Evolutionary conservation across 2,797 vertebrate species (phyloP), one percentile per base, ranked within the genome.

Genomic region (Oceanodroma leucorhoa): DNA sequence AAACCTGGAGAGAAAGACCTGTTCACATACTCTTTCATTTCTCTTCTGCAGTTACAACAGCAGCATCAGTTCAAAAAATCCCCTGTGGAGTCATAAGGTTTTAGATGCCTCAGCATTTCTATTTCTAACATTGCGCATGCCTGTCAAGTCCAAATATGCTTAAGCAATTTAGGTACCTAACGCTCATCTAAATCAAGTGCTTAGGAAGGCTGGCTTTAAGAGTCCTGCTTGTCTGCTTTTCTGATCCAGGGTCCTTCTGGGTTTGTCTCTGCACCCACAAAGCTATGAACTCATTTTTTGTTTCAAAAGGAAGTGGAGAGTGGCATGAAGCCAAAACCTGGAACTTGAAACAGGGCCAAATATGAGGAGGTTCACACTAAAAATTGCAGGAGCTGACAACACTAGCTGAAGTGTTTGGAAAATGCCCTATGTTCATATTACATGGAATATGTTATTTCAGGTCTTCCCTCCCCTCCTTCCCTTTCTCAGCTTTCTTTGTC

Each of bases 81-180:
- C 93, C 87, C 93, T 51, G 48, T 85, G 89, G 93, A 91, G 76
- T 54, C 90, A 61, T 75, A 73, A 91, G 71, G 71, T 80, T 96
- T 96, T 67, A 3, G 22, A 83, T 94, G 71, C 55, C 89, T 96
- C 93, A 95, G 94, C 94, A 93, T 78, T 95, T 96, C 82, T 93
- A 70, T 89, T 94, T 94, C 90, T 67, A 65, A 81, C 17, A 3
- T n/a, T 58, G 69, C 7, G 5, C 72, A 88, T 83, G 91, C 69
- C 64, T 90, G 69, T 94, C 34, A 75, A 83, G 57, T 36, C 83
- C 66, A 86, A 79, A 76, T 82, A 64, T 69, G 45, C 62, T 51
- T 45, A 76, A 91, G 53, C 85, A 90, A 81, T 88, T 88, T 60
- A 55, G 72, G 38, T 55, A 69, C 40, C 36, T n/a, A 88, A 79